Conservation (phyloP, 2,113 vertebrate species). For the Bos taurus region DNA sequence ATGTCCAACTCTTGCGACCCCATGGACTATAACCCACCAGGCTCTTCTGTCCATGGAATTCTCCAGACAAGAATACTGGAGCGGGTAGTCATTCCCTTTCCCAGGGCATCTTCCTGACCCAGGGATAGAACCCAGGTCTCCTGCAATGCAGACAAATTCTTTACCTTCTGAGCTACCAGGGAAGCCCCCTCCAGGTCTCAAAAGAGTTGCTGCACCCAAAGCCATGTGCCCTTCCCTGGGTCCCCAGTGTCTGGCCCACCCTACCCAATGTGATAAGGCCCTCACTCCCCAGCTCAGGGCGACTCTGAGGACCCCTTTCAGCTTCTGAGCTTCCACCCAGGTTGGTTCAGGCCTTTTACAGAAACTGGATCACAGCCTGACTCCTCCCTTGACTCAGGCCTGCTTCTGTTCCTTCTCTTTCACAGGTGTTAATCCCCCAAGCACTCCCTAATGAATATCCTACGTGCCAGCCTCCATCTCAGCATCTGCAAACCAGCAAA, state of each 20-base stretch:
- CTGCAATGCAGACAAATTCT: background rate
- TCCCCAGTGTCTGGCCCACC: background rate
- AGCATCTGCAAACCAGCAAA: background rate
- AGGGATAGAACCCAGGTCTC: background rate
- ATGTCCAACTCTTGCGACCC: background rate
- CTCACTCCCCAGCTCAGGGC: background rate
- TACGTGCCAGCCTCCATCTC: background rate
- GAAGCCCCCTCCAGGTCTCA: background rate
- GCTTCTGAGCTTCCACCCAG: background rate
- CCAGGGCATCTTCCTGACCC: background rate
- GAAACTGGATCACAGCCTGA: background rate
- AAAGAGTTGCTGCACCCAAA: background rate
- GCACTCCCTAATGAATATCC: background rate
- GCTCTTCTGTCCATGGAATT: background rate
- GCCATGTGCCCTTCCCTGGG: background rate
- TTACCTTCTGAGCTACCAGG: background rate
- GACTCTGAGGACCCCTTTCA: background rate
- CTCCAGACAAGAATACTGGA: background rate
- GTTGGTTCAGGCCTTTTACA: background rate
- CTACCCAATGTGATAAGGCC: background rate
- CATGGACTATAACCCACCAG: background rate
- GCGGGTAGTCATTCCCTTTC: background rate
- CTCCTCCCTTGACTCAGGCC: background rate
- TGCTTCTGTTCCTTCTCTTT: background rate
- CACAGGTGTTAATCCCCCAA: background rate